Evolutionary conservation across 2,797 vertebrate species (phyloP).

Genomic region (Manis crassicaudata): DNA sequence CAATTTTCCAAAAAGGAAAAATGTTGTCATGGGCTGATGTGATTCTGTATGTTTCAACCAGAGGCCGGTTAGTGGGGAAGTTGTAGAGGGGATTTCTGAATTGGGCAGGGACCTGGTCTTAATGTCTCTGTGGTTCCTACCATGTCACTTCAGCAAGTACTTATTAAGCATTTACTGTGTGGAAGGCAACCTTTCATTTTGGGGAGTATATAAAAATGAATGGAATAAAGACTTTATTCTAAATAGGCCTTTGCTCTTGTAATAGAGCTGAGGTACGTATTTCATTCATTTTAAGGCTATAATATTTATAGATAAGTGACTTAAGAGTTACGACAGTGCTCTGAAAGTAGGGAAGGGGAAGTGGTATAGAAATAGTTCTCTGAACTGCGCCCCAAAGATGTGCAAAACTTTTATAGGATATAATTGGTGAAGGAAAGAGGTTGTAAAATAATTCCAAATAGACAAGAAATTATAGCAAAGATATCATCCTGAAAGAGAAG

Average conservation of each 20-base stretch:
- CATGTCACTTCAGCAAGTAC: not conserved
- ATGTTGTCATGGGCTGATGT: not conserved
- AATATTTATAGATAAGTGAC: not conserved
- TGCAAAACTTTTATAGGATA: not conserved
- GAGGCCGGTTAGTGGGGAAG: not conserved
- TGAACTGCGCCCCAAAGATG: not conserved
- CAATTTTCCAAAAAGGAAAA: constrained; percentile 6
- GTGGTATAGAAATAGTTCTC: not conserved
- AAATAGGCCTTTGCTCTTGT: not conserved
- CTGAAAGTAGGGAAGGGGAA: not conserved
- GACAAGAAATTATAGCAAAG: not conserved
- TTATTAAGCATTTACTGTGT: not conserved
- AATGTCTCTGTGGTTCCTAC: not conserved
- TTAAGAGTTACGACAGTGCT: not conserved
- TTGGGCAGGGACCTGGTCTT: not conserved
- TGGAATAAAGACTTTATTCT: not conserved
- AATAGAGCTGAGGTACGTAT: not conserved
- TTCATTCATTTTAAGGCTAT: not conserved
- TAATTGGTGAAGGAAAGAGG: not conserved
- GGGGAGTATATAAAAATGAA: not conserved
- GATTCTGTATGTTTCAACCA: not conserved
- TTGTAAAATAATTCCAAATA: not conserved
- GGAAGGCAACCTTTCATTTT: not conserved
- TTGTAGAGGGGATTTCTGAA: not conserved
- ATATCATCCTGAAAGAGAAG: not conserved